Base-by-base conservation (phyloP, 1,140 invertebrate genomes). In the Drosophila sp. region DNA sequence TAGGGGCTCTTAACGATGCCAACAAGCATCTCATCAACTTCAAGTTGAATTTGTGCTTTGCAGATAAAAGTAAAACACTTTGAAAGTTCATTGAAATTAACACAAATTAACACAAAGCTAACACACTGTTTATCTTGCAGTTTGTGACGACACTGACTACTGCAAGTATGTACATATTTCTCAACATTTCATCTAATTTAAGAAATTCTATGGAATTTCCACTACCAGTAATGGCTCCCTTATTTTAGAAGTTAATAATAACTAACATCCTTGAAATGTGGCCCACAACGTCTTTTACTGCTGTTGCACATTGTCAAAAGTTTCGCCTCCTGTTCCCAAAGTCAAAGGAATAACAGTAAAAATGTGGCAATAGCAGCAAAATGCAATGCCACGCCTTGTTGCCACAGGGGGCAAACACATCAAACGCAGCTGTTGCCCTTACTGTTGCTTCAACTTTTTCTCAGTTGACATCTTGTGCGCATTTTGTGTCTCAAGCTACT, bases 341-440 rank as follows among this genome's bases (percentile, higher is more conserved):
- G 69, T 62, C 53, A 72, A 69, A 54, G 56, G 27, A 51, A 69
- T 61, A 48, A 32, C 56, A 61, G 48, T 59, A 61, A 73, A 72
- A 73, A 67, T 67, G 63, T 61, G 56, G 56, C 53, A 66, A 57
- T 48, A 48, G 43, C 63, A 65, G 53, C 53, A 51, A 45, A 40
- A 75, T 81, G 79, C 70, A 78, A 59, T 62, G 46, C 32, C 54
- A 43, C 59, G 16, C 38, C 54, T 41, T 32, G 25, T 7, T n/a
- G 3, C 38, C 48, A 9, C 16, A n/a, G 29, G 25, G 32, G 50
- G 46, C 46, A 53, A 54, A 54, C 71, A 71, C 79, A 83, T 82
- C 80, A 83, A 76, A 74, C 64, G 79, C 79, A 82, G 79, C 80
- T 82, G 38, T 53, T 58, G 27, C 11, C 29, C 34, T 36, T 36